These are phyloP conservation scores for Platyrinchus mystaceus DNA, from an alignment of 2,797 vertebrate species.

Conservation along the genomic window DNA sequence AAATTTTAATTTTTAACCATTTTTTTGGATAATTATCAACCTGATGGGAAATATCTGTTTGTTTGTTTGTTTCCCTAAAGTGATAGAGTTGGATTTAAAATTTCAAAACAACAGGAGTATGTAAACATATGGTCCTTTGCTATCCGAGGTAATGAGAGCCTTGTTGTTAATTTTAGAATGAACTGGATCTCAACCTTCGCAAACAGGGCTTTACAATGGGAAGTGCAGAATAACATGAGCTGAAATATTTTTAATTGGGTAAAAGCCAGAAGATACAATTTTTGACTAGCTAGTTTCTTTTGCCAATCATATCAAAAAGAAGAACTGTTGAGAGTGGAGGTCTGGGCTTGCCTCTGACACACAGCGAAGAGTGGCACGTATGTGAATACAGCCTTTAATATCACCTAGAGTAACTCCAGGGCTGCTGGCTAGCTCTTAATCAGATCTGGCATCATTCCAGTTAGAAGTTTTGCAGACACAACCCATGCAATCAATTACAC, in stretches of 20 bases:
- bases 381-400: neutral
- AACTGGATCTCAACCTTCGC: neutral
- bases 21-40: neutral
- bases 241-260: neutral
- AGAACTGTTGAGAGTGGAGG: neutral
- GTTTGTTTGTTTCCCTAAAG: neutral
- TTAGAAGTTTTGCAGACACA: neutral
- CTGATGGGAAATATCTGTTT: neutral
- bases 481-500: fast-evolving
- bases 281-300: neutral
- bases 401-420: neutral
- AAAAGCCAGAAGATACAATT: neutral
- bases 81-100: neutral
- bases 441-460: neutral
- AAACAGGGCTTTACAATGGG: neutral
- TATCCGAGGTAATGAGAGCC: neutral
- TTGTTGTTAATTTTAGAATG: neutral
- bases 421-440: neutral
- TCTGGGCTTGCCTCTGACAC: neutral
- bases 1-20: neutral
- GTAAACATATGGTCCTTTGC: neutral
- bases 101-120: neutral
- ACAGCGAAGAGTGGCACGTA: neutral
- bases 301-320: neutral
- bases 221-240: neutral